A percentile compares a stretch with the other conserved stretches of the same genome.
Evolutionary conservation across 2,113 vertebrate genomes (phyloP).

Genomic region (Eptesicus fuscus): DNA sequence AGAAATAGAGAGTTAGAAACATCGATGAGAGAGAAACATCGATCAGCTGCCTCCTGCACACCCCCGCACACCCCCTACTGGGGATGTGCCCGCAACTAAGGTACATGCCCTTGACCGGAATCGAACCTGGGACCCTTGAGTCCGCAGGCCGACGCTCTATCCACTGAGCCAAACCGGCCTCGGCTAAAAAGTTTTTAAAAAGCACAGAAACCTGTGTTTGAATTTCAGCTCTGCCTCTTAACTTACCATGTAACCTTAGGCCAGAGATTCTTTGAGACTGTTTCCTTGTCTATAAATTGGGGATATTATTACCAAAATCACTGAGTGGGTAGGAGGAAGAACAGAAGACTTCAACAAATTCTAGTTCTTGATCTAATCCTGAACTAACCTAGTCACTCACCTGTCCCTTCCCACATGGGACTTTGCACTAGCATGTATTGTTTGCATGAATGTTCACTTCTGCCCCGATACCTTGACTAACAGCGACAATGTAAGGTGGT

Average conservation of each 20-base stretch:
- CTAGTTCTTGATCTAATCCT: neutral
- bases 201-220: neutral
- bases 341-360: neutral
- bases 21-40: too few relatives aligned
- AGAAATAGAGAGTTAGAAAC: too few relatives aligned
- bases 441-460: neutral
- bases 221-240: conserved; percentile 18
- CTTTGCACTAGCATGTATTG: neutral
- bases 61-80: too few relatives aligned
- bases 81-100: too few relatives aligned
- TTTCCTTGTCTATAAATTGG: neutral
- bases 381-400: neutral
- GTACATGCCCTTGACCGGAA: too few relatives aligned
- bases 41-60: too few relatives aligned
- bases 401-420: neutral
- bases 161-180: too few relatives aligned
- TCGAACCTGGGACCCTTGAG: too few relatives aligned
- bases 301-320: neutral
- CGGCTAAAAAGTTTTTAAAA: conserved; percentile 22
- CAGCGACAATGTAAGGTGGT: neutral
- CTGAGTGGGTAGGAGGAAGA: neutral
- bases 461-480: neutral
- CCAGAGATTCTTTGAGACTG: neutral
- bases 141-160: too few relatives aligned
- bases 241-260: neutral